These are phyloP conservation scores for Antrozous pallidus DNA, from an alignment of 2,797 vertebrate genomes.

Conservation along the genomic window DNA sequence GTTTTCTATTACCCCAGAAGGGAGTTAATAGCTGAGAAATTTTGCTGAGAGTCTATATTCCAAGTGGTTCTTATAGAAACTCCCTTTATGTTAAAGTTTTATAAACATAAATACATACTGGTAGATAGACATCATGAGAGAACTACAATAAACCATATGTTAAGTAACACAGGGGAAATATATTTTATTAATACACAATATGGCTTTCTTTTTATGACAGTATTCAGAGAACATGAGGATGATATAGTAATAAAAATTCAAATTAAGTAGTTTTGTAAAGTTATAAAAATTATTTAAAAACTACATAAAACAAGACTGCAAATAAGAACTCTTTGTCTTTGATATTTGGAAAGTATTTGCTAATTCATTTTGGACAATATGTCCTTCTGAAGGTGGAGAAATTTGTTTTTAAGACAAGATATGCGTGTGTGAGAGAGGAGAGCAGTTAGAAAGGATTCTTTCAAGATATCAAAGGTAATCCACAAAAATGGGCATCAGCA, in stretches of 20 bases:
- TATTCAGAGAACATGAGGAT: background rate
- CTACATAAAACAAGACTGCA: background rate
- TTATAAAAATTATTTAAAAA: background rate
- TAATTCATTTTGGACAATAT: background rate
- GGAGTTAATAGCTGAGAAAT: background rate
- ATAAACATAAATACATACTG: slow-evolving; percentile 7
- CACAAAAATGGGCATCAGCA: background rate
- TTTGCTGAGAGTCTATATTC: background rate
- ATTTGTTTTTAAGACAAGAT: background rate
- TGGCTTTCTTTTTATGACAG: background rate
- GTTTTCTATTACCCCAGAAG: background rate
- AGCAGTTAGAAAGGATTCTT: background rate
- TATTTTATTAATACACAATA: slow-evolving; percentile 19
- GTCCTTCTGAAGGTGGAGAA: background rate
- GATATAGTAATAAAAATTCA: slow-evolving; percentile 9
- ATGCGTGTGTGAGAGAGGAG: fast-evolving
- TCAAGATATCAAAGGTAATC: background rate
- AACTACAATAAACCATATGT: slow-evolving; percentile 3
- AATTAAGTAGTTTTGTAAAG: slow-evolving; percentile 7
- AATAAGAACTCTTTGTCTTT: background rate
- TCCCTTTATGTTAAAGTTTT: slow-evolving; percentile 8
- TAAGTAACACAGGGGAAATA: slow-evolving; percentile 29
- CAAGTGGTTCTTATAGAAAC: background rate
- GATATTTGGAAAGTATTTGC: background rate
- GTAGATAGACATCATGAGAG: background rate